phyloP scores from a whole-genome alignment of 2,113 vertebrate species.

The Dasypus novemcinctus region DNA sequence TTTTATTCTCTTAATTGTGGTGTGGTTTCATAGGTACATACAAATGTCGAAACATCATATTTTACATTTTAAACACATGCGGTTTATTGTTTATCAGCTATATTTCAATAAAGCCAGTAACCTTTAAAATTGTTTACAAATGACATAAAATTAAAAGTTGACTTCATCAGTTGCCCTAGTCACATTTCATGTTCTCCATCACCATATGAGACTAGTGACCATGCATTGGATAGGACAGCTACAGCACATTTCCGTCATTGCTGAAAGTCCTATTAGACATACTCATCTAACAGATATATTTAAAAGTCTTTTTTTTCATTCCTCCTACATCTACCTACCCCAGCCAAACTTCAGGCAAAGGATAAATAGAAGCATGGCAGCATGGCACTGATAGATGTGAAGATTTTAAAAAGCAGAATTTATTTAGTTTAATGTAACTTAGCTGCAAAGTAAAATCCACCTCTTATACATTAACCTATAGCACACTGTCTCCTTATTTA shows the following conservation, averaged over 20 bases:
- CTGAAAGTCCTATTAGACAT: neutral
- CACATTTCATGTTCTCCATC: constrained; percentile 16
- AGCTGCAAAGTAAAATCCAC: constrained; percentile 56
- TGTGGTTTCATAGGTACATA: neutral
- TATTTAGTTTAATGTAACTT: constrained; percentile 61
- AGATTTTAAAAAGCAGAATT: constrained; percentile 64
- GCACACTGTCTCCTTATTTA: constrained; percentile 25
- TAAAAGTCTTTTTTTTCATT: neutral
- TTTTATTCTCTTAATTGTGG: neutral
- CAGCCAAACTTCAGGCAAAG: neutral
- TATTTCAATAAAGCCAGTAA: constrained; percentile 9
- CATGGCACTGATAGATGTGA: neutral
- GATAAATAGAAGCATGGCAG: neutral
- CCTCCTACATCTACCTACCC: neutral
- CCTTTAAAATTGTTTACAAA: neutral
- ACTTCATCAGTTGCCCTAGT: neutral
- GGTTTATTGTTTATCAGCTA: neutral
- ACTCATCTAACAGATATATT: no score
- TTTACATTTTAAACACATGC: constrained; percentile 9
- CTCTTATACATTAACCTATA: constrained; percentile 18
- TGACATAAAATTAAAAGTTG: neutral
- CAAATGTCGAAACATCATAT: neutral
- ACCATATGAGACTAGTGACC: neutral
- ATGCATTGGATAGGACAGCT: neutral
- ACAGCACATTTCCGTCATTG: neutral